These are phyloP conservation scores for Aphrophora alni DNA, from an alignment of 2,888 invertebrate species.

Conservation along the genomic window DNA sequence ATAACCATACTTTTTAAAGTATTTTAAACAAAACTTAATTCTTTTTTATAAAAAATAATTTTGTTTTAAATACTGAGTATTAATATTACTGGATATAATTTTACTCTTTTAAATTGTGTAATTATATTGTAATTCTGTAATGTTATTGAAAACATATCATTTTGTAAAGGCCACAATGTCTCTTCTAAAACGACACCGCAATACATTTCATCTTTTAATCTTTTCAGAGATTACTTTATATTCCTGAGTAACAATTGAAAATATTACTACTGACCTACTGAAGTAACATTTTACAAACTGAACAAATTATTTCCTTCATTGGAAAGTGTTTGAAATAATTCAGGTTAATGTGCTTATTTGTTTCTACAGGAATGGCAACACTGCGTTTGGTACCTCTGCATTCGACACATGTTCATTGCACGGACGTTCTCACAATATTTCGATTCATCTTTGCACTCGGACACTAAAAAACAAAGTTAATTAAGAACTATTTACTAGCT, in stretches of 20 bases:
- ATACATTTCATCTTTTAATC: background rate
- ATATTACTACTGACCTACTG: background rate
- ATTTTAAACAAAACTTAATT: too few relatives aligned
- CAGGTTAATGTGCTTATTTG: slow-evolving; percentile 28
- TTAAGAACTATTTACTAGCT: slow-evolving; percentile 31
- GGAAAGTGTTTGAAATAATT: background rate
- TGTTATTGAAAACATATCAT: background rate
- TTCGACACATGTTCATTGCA: slow-evolving; percentile 86
- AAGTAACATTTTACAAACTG: background rate
- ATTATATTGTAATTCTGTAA: too few relatives aligned
- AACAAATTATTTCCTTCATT: background rate
- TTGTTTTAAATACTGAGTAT: too few relatives aligned
- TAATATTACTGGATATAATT: too few relatives aligned
- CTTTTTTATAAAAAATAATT: too few relatives aligned
- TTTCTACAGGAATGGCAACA: slow-evolving; percentile 82
- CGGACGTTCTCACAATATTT: slow-evolving; percentile 87
- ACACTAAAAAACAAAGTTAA: slow-evolving; percentile 60
- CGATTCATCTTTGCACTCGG: slow-evolving; percentile 80
- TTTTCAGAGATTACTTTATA: background rate
- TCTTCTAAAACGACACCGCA: background rate
- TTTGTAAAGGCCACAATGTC: background rate
- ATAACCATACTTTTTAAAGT: too few relatives aligned
- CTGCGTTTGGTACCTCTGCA: slow-evolving; percentile 81
- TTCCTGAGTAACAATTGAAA: background rate
- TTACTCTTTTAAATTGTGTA: too few relatives aligned